phyloP scores from a whole-genome alignment of 2,797 vertebrate genomes.

The Molothrus ater region DNA sequence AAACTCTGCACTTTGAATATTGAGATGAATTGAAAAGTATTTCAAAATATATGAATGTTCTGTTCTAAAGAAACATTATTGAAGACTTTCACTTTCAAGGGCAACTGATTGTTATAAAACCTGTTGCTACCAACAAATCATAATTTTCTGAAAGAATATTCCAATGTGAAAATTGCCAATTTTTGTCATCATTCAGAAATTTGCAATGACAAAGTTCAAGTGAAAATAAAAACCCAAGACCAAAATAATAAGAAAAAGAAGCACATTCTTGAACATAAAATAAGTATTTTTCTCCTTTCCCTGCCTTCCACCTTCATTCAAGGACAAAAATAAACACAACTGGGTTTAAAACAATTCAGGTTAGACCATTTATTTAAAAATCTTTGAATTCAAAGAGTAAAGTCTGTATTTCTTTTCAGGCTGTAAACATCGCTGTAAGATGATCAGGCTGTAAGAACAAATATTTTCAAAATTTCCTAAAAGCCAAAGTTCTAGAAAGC shows the following conservation, averaged over 20 bases:
- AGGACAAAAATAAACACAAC: background rate
- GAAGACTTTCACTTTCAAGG: background rate
- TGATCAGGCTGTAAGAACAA: background rate
- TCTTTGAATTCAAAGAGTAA: background rate
- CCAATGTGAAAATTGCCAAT: background rate
- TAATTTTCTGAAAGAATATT: background rate
- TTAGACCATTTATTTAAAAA: background rate
- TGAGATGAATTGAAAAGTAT: background rate
- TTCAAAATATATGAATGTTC: background rate
- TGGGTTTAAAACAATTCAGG: background rate
- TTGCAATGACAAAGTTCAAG: background rate
- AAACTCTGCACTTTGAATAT: background rate
- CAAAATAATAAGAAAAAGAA: background rate
- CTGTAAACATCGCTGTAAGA: background rate
- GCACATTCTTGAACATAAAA: background rate
- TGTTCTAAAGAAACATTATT: background rate
- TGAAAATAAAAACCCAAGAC: accelerated
- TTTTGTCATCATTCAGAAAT: background rate
- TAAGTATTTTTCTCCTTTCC: background rate
- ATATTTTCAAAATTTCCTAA: background rate
- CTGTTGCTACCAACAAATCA: background rate
- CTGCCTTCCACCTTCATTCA: background rate
- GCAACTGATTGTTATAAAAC: background rate
- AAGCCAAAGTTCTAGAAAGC: background rate
- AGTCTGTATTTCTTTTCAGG: background rate